phyloP scores from a whole-genome alignment of 2,797 vertebrate species.

The Stomatorhinus walkeri region DNA sequence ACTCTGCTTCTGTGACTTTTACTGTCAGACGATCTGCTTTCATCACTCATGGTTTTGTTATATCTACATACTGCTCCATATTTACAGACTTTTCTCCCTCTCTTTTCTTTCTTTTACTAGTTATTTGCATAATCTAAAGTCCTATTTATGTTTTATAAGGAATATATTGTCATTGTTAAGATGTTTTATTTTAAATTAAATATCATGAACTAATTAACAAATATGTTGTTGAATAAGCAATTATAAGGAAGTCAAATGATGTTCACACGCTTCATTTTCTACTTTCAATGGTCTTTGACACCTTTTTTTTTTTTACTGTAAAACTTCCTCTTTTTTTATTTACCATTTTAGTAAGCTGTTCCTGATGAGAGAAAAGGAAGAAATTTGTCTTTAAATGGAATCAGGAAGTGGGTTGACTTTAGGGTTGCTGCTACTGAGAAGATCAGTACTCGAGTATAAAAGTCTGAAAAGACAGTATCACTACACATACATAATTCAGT shows the following conservation, averaged over 20 bases:
- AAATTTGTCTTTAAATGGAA: slow-evolving; percentile 47
- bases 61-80: not conserved
- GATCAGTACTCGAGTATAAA: not conserved
- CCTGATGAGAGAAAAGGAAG: slow-evolving; percentile 23
- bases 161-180: not conserved
- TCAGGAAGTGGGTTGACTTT: slow-evolving; percentile 53
- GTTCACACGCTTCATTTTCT: not conserved
- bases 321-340: slow-evolving; percentile 15
- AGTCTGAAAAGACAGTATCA: not conserved
- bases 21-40: not conserved
- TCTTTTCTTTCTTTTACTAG: not conserved
- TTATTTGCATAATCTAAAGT: not conserved
- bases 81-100: not conserved
- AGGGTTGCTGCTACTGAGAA: slow-evolving; percentile 10
- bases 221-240: not conserved
- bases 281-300: not conserved
- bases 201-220: not conserved
- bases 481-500: not conserved
- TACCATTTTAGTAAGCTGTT: slow-evolving; percentile 16
- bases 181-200: not conserved
- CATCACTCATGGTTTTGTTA: not conserved
- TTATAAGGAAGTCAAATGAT: not conserved
- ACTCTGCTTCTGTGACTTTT: not conserved
- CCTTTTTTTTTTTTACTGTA: slow-evolving; percentile 20
- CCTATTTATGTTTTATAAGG: not conserved